Base-by-base conservation (phyloP, 2,888 invertebrate species). In the Andrena marginata region DNA sequence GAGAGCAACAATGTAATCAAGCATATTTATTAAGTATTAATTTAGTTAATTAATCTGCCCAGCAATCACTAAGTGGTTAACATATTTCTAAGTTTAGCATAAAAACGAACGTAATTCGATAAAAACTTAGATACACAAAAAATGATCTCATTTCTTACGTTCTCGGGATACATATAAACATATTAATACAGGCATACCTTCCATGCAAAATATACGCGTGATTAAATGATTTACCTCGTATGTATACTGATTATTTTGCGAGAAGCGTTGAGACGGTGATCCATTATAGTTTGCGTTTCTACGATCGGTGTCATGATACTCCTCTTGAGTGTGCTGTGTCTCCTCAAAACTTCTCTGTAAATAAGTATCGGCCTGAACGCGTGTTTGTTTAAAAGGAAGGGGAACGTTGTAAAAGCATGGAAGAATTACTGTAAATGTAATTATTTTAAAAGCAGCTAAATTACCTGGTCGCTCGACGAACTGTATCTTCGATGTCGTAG, bases 211-310 rank as follows among this genome's bases (percentile, higher is more conserved):
- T 65, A 10, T 49, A 77, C 13, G 49, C 51, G 42, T 49, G 49
- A 26, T 62, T 31, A 26, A 49, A 64, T 73, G 70, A 89, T 87
- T 83, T 89, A 94, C 94, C 90, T 94, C 93, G 79, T 93, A 93
- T 5, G 88, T 82, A 75, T 92, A 93, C 65, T 92, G 92, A 91
- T 90, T 93, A 86, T 92, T 93, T 85, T 91, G 90, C 42, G 92
- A 85, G 81, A 93, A 92, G 80, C 92, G 92, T 87, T 91, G 93
- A 51, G 92, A 85, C 29, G 92, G 91, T 82, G 92, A 93, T 49
- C 91, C 88, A 89, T 90, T 92, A 85, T 93, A 93, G 89, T 94
- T 94, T 71, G 94, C 93, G 84, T 94, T 94, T 86, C 91, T 91
- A 85, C 93, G 90, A 76, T 94, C 94, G 68, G 92, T 91, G 35